phyloP scores from a whole-genome alignment of 1,140 invertebrate genomes.

The Anastatus disparis region DNA sequence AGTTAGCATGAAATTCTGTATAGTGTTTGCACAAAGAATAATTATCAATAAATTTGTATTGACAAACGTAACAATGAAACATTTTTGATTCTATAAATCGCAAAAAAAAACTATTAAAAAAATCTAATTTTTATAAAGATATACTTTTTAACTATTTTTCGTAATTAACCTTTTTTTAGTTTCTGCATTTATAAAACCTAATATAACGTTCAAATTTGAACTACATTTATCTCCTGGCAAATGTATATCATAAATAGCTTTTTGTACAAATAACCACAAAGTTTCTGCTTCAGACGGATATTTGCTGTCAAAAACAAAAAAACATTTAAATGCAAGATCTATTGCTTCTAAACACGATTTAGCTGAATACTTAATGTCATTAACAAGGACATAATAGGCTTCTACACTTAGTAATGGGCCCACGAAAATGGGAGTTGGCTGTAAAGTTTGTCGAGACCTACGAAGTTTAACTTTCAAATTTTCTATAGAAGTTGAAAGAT shows the following conservation, averaged over 20 bases:
- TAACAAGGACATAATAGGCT: slow-evolving; percentile 33
- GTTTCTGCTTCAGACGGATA: slow-evolving; percentile 21
- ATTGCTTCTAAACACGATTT: slow-evolving; percentile 34
- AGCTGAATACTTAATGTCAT: slow-evolving; percentile 20
- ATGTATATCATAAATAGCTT: no score
- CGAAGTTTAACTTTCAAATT: no score
- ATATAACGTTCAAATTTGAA: no score
- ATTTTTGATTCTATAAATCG: not conserved
- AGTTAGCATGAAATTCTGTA: no score
- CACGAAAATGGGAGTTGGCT: slow-evolving; percentile 37
- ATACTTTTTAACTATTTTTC: slow-evolving; percentile 8
- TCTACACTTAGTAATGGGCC: slow-evolving; percentile 18
- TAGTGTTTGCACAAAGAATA: no score
- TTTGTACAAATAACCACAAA: slow-evolving; percentile 39
- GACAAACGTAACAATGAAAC: not conserved
- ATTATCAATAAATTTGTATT: not conserved
- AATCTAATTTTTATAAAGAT: not conserved
- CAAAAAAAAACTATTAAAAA: not conserved
- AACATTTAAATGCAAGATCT: slow-evolving; percentile 36
- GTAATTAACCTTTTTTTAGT: slow-evolving; percentile 26
- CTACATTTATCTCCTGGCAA: slow-evolving; percentile 30
- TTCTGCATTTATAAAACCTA: slow-evolving; percentile 9
- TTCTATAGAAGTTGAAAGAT: no score
- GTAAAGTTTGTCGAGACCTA: no score
- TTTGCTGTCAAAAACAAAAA: slow-evolving; percentile 32